A percentile compares a stretch with the other conserved stretches of the same genome.
phyloP scores from a whole-genome alignment of 2,113 vertebrate species.

The Tragelaphus scriptus region DNA sequence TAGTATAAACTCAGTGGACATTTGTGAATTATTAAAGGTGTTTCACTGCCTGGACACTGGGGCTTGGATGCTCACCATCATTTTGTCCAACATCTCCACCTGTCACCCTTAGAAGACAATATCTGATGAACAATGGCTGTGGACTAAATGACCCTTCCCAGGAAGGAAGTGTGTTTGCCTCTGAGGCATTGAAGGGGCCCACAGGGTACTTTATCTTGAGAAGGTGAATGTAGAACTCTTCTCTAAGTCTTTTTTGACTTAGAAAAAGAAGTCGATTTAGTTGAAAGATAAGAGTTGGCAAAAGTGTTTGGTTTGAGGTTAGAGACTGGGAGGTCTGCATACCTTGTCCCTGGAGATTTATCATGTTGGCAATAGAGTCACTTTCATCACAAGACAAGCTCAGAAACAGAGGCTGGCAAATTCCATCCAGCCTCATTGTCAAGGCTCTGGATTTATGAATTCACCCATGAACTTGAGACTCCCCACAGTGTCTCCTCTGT shows the following conservation, averaged over 20 bases:
- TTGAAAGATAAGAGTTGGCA: background rate
- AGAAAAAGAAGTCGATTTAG: background rate
- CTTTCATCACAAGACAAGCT: background rate
- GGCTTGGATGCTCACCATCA: background rate
- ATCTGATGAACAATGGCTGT: background rate
- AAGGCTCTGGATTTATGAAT: background rate
- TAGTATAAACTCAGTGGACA: background rate
- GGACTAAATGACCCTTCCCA: background rate
- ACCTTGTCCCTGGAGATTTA: background rate
- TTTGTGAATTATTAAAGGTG: background rate
- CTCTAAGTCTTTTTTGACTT: background rate
- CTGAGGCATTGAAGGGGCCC: background rate
- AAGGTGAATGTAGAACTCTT: background rate
- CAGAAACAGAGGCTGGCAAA: background rate
- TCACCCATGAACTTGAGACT: background rate
- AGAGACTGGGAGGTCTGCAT: background rate
- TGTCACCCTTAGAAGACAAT: background rate
- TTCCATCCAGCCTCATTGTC: background rate
- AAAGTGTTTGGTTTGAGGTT: background rate
- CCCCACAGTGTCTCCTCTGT: background rate
- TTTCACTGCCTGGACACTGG: background rate
- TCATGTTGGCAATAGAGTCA: background rate
- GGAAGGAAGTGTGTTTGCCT: background rate
- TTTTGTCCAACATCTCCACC: background rate
- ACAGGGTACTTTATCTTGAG: background rate